Base-by-base conservation (phyloP, 2,113 vertebrate species). In the Craseonycteris thonglongyai region DNA sequence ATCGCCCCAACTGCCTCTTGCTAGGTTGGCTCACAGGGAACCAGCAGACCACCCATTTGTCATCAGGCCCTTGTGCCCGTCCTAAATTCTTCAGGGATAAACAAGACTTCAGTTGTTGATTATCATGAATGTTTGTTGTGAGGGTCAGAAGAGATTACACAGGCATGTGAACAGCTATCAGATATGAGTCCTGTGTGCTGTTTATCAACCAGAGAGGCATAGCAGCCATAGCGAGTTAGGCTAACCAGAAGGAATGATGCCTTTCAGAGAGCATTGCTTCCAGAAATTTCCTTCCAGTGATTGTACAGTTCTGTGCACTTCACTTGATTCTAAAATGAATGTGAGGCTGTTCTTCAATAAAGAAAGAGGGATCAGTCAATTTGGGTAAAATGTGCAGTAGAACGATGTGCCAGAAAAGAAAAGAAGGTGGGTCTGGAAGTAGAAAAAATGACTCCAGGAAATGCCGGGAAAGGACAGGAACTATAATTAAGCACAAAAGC, bases 271-370 rank as follows among this genome's bases (percentile, higher is more conserved):
- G 14, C 24, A 66, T 65, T 76, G 85, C 68, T 90, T 91, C 59
- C 30, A 82, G 38, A 91, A 88, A 47, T 66, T 83, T 82, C 45
- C n/a, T 81, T 42, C n/a, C 30, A 28, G 30, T 4, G 4, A 88
- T 28, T 33, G 24, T 49, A 33, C 2, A 35, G 26, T 91, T 71
- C 83, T 80, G 22, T 54, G 35, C 0, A 40, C 5, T 26, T 86
- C 5, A 21, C 26, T 87, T 78, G 30, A 65, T 93, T 89, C 45
- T 71, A 74, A 91, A 90, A 74, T 65, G 69, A 84, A 81, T 24
- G 4, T 33, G 30, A 94, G 22, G 28, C 16, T 90, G 19, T 72
- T 90, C n/a, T 45, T 56, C 21, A 80, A 63, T 63, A 59, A 81
- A 74, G 76, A 42, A 81, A 89, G 14, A n/a, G 8, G 68, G 81